Evolutionary conservation across 2,113 vertebrate genomes (phyloP).

Genomic region (Edolisoma coerulescens): DNA sequence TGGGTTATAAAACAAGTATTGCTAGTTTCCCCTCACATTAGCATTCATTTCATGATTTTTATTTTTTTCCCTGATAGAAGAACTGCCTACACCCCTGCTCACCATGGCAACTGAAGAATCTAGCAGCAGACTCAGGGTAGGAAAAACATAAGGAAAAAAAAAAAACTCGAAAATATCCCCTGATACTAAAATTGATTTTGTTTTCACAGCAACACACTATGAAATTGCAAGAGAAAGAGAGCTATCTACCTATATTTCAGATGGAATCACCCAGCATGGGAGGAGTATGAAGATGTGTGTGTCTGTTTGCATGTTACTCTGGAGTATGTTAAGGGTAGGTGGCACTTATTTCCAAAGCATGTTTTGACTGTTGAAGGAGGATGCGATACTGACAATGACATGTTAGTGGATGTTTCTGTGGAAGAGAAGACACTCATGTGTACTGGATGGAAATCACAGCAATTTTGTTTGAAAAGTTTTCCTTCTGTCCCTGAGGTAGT

Average conservation of each 20-base stretch:
- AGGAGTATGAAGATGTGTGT: neutral
- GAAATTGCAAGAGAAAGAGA: neutral
- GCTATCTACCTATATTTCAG: constrained; percentile 44
- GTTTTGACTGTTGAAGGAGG: constrained; percentile 33
- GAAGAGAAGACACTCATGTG: neutral
- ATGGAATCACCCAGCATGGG: constrained; percentile 47
- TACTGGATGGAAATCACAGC: neutral
- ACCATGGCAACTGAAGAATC: constrained; percentile 78
- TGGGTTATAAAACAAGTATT: neutral
- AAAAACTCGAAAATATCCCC: constrained; percentile 66
- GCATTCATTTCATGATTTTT: constrained; percentile 67
- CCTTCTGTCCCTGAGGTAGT: neutral
- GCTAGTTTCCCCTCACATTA: constrained; percentile 52
- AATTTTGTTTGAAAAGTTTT: constrained; percentile 19
- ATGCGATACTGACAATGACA: neutral
- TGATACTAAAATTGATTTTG: constrained; percentile 74
- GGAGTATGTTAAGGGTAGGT: constrained; percentile 20
- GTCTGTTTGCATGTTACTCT: constrained; percentile 13
- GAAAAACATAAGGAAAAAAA: constrained; percentile 46
- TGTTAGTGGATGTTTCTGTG: constrained; percentile 1
- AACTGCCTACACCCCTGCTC: constrained; percentile 66
- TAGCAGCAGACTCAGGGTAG: constrained; percentile 66
- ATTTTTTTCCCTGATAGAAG: constrained; percentile 51
- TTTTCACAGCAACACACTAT: constrained; percentile 64
- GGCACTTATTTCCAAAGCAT: constrained; percentile 36